phyloP scores from a whole-genome alignment of 1,140 invertebrate genomes.

The Drosophila baimaii region DNA sequence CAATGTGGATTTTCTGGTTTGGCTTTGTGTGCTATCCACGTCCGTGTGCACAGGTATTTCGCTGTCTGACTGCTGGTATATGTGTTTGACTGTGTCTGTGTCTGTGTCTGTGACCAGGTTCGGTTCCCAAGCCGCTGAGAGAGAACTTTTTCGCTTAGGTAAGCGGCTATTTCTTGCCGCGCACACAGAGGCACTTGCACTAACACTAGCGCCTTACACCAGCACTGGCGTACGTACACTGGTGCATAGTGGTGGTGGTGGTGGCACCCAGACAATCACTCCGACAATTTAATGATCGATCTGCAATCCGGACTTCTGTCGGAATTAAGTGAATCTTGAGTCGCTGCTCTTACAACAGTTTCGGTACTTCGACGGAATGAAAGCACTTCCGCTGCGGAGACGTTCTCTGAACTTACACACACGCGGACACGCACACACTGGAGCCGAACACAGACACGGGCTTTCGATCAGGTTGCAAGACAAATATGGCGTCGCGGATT shows the following conservation, averaged over 20 bases:
- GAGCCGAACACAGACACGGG: conserved; percentile 25
- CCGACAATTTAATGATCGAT: conserved; percentile 14
- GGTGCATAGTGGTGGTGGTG: conserved; percentile 42
- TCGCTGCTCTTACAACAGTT: not conserved
- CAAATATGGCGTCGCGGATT: conserved; percentile 76
- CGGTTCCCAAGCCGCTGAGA: conserved; percentile 62
- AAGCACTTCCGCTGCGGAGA: not conserved
- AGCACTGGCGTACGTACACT: conserved; percentile 44
- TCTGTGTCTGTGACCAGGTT: conserved; percentile 46
- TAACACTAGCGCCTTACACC: conserved; percentile 41
- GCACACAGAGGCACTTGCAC: conserved; percentile 46
- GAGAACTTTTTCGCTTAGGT: conserved; percentile 79
- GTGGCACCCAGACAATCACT: conserved; percentile 12
- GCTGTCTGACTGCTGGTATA: conserved; percentile 15
- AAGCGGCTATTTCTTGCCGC: conserved; percentile 71
- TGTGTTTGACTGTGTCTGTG: conserved; percentile 33
- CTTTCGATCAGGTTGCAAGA: conserved; percentile 61
- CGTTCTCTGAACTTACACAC: conserved; percentile 2
- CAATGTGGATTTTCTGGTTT: conserved; percentile 84
- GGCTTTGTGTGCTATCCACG: conserved; percentile 73
- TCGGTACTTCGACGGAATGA: not conserved
- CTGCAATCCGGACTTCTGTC: not conserved
- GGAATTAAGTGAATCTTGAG: not conserved
- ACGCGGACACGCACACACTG: conserved; percentile 17
- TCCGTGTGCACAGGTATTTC: conserved; percentile 38